Conservation (phyloP, 2,888 invertebrate species). For the Cantharis flavilabris region DNA sequence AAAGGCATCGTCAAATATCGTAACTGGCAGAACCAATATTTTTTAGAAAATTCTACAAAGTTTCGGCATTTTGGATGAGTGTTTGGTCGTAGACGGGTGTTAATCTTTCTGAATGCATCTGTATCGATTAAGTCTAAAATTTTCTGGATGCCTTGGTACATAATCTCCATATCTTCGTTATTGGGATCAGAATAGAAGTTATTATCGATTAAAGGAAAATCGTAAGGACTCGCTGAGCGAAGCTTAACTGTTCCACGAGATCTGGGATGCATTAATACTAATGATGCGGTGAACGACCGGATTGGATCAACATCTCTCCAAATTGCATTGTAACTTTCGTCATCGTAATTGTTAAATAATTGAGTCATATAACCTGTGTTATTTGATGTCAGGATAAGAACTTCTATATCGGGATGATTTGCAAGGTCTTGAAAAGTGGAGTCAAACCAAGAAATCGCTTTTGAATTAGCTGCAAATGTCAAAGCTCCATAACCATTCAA, state of each 20-base stretch:
- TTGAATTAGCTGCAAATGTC: conserved; percentile 37
- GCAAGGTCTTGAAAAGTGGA: conserved; percentile 11
- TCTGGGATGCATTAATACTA: conserved; percentile 40
- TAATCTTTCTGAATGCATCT: no score
- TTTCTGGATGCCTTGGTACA: no score
- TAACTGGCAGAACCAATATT: no score
- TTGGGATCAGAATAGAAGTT: not conserved
- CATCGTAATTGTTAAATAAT: conserved; percentile 2
- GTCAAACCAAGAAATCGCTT: conserved; percentile 30
- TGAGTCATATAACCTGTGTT: not conserved
- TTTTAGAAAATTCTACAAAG: no score
- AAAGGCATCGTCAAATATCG: no score
- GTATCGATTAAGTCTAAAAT: no score
- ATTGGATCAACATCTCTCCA: conserved; percentile 19
- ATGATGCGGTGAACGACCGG: conserved; percentile 27
- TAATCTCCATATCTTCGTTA: no score
- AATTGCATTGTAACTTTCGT: conserved; percentile 7
- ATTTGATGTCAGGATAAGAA: conserved; percentile 15
- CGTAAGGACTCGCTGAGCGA: conserved; percentile 39
- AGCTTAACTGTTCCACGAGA: conserved; percentile 40
- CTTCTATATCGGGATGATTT: conserved; percentile 31
- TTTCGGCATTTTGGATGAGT: no score
- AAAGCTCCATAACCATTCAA: conserved; percentile 33
- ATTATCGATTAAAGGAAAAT: conserved; percentile 42
- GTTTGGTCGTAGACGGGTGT: no score